These are phyloP conservation scores for Cranoglanis bouderius DNA, from an alignment of 2,113 vertebrate species.

Conservation along the genomic window DNA sequence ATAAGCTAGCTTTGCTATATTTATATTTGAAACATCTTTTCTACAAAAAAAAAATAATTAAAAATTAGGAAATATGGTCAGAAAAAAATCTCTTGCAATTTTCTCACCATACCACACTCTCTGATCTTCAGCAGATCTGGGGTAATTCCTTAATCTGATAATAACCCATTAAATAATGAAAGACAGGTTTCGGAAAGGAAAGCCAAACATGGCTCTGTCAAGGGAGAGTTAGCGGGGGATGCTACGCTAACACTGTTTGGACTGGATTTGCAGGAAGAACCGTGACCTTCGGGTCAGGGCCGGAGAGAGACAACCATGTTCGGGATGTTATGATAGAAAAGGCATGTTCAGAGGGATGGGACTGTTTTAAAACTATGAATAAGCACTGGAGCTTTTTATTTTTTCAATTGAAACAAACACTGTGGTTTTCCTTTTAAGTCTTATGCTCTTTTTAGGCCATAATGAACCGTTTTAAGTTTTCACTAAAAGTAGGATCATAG, in stretches of 20 bases:
- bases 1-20: neutral
- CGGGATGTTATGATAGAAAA: slow-evolving; percentile 27
- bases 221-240: neutral
- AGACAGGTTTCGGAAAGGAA: neutral
- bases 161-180: slow-evolving; percentile 19
- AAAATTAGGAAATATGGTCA: neutral
- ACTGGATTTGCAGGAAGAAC: slow-evolving; percentile 21
- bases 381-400: neutral
- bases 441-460: neutral
- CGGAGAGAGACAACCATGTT: slow-evolving; percentile 17
- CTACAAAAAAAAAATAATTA: neutral
- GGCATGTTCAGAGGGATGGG: slow-evolving; percentile 1
- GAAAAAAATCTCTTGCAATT: neutral
- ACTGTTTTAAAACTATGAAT: slow-evolving; percentile 32
- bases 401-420: neutral
- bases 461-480: neutral
- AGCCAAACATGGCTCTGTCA: neutral
- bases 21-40: neutral
- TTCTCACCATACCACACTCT: neutral
- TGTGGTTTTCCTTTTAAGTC: neutral
- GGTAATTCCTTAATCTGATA: slow-evolving; percentile 25
- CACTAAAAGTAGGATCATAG: neutral
- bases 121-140: slow-evolving; percentile 17
- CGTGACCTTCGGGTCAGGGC: slow-evolving; percentile 33
- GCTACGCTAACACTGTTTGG: slow-evolving; percentile 3